A percentile compares a stretch with the other conserved stretches of the same genome.
Conservation (phyloP, 2,888 invertebrate genomes). For the Carcina quercana region DNA sequence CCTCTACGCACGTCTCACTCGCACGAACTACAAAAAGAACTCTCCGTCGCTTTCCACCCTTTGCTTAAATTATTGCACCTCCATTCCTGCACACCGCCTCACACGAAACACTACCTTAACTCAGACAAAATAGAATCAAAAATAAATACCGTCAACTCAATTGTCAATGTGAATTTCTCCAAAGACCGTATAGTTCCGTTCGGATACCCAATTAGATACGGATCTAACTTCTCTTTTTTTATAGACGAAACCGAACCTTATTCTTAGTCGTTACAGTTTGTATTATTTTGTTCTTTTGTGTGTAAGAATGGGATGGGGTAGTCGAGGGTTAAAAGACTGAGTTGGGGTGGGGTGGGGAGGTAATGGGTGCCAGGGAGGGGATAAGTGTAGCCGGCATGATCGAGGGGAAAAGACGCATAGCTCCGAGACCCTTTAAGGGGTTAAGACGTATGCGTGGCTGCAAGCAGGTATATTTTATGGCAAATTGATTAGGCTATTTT, state of each 20-base stretch:
- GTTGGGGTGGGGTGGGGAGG: constrained; percentile 22
- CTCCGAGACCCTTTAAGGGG: constrained; percentile 22
- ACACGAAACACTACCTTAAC: constrained; percentile 27
- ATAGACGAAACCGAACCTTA: constrained; percentile 24
- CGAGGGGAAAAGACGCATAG: constrained; percentile 46
- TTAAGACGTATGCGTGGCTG: constrained; percentile 25
- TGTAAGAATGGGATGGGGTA: constrained; percentile 34
- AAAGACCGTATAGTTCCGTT: constrained; percentile 50
- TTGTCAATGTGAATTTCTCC: constrained; percentile 50
- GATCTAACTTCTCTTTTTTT: constrained; percentile 39
- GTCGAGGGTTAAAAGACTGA: constrained; percentile 35
- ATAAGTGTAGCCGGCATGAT: constrained; percentile 29
- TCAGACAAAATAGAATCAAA: constrained; percentile 25
- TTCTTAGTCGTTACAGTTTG: not conserved
- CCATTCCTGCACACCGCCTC: constrained; percentile 30
- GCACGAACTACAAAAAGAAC: constrained; percentile 74
- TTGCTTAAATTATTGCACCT: constrained; percentile 74
- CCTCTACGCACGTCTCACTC: constrained; percentile 72
- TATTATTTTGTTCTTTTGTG: constrained; percentile 9
- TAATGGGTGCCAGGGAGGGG: constrained; percentile 28
- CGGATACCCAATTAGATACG: constrained; percentile 48
- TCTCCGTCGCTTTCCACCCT: constrained; percentile 70
- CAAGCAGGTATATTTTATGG: no score
- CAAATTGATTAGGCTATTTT: no score
- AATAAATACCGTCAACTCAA: constrained; percentile 14